These are phyloP conservation scores for Petrocephalus schoutedeni DNA, from an alignment of 2,797 vertebrate genomes.

Conservation along the genomic window DNA sequence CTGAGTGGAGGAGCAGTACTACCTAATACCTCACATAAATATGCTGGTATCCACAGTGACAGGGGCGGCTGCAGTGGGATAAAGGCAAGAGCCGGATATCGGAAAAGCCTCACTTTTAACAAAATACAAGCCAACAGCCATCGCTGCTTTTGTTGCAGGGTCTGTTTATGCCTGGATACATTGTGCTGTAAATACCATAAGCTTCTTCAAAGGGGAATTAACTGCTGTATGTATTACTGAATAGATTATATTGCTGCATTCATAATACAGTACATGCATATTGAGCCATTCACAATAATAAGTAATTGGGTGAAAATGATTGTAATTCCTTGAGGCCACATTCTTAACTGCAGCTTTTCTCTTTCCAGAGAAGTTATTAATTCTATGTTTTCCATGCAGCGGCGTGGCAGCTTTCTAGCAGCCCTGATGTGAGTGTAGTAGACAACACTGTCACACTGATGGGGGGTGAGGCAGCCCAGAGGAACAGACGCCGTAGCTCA, in stretches of 20 bases:
- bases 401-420: not conserved
- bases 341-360: not conserved
- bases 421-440: not conserved
- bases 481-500: not conserved
- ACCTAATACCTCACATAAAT: conserved; percentile 44
- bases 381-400: conserved; percentile 21
- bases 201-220: not conserved
- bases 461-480: not conserved
- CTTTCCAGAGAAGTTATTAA: conserved; percentile 12
- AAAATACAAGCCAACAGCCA: not conserved
- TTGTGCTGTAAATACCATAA: not conserved
- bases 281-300: not conserved
- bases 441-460: not conserved
- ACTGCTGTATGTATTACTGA: conserved; percentile 1
- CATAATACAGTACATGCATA: conserved; percentile 4
- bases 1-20: conserved; percentile 60
- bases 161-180: not conserved
- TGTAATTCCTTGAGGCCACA: not conserved
- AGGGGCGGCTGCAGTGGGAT: not conserved
- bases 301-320: not conserved
- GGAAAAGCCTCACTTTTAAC: not conserved
- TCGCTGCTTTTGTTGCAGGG: not conserved
- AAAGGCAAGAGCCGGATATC: not conserved
- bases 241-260: conserved; percentile 7
- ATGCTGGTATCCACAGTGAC: not conserved